Evolutionary conservation across 2,797 vertebrate species (phyloP), one percentile per base, ranked within the genome.

Genomic region (Pteropus rufus): DNA sequence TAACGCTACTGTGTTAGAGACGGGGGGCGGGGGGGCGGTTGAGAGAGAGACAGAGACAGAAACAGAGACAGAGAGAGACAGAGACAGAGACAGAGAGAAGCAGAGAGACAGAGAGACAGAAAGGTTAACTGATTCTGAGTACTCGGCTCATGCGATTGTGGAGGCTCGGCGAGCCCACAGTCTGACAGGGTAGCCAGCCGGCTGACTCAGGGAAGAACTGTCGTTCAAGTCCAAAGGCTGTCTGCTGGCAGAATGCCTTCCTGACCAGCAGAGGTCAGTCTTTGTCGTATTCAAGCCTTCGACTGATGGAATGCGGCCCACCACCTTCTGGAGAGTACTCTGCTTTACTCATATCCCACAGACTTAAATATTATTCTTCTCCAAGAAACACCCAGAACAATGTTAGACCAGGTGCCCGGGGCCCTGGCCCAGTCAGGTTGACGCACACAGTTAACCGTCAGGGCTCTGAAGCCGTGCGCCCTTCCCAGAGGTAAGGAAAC

Each of bases 161-260:
- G 76, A 58, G 49, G 7, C 52, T 29, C 11, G n/a, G 52, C 7
- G 29, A 70, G 64, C 26, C 64, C 36, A 14, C 16, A 21, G 0
- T 76, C 34, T 77, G 60, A 65, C 26, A 16, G 19, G 36, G 0
- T 7, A 11, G 44, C 64, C 8, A 1, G 54, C 39, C 36, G 11
- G n/a, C 64, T 3, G 41, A 58, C 19, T 12, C 36, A 0, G 1
- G 7, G 1, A 15, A 56, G 52, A 34, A 39, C 2, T 46, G 3
- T 31, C 10, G 11, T 18, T 67, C 49, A 7, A 26, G 24, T 10
- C 21, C 52, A 58, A 46, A 70, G 65, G 64, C 76, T 3, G 0
- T 34, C 76, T 70, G 54, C 39, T 36, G 12, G 19, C 52, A 69
- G 34, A 39, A 41, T 21, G 46, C 41, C 21, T 44, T 24, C 41